These are phyloP conservation scores for Typhlichthys eigenmanni DNA, from an alignment of 2,797 vertebrate genomes.

Conservation along the genomic window DNA sequence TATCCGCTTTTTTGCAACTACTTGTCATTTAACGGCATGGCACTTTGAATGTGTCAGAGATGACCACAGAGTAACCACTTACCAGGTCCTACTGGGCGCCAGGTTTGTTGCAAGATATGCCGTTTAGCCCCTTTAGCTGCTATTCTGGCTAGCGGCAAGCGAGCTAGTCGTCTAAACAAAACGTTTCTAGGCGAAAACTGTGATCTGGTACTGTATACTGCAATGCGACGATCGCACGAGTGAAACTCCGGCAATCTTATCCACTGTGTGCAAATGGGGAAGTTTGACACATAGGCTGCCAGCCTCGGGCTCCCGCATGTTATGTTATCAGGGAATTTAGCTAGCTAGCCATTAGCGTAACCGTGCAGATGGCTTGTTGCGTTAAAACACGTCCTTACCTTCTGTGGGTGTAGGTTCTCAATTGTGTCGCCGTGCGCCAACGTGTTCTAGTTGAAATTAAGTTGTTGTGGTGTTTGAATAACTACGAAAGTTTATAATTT, in stretches of 20 bases:
- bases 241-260: too few relatives aligned
- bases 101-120: slow-evolving; percentile 18
- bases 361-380: slow-evolving; percentile 1
- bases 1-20: background rate
- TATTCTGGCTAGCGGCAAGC: slow-evolving; percentile 16
- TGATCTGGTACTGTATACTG: too few relatives aligned
- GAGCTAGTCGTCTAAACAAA: slow-evolving; percentile 39
- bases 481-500: slow-evolving; percentile 36
- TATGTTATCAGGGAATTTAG: too few relatives aligned
- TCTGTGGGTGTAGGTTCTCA: background rate
- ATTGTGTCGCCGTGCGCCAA: background rate
- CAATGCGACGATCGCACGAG: too few relatives aligned
- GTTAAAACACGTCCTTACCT: slow-evolving; percentile 23
- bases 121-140: slow-evolving; percentile 7
- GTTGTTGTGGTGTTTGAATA: background rate
- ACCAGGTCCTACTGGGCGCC: slow-evolving; percentile 40
- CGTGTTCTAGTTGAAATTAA: background rate
- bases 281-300: too few relatives aligned
- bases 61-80: slow-evolving; percentile 26
- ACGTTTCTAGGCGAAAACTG: background rate
- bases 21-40: background rate
- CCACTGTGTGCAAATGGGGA: too few relatives aligned
- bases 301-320: too few relatives aligned
- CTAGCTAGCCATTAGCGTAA: too few relatives aligned
- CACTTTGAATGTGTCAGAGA: background rate